Percentiles rank a stretch among this genome's conserved stretches.
phyloP scores from a whole-genome alignment of 2,113 vertebrate genomes.

The Paracanthobrama guichenoti region DNA sequence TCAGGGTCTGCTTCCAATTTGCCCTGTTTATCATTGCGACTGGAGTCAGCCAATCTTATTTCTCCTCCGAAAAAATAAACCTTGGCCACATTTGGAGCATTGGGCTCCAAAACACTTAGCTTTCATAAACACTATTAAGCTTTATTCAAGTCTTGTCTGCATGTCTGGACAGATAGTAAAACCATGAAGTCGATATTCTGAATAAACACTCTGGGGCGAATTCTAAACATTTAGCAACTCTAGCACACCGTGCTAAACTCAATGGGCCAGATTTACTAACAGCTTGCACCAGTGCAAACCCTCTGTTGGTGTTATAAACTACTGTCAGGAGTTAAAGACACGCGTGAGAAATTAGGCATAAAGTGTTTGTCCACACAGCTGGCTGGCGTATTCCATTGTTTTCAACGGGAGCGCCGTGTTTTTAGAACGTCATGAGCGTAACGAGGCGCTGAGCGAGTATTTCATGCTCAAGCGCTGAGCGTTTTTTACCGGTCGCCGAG shows the following conservation, averaged over 20 bases:
- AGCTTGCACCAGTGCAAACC: no score
- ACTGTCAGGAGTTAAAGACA: no score
- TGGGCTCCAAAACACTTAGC: slow-evolving; percentile 33
- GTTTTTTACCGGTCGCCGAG: no score
- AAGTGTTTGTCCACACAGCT: no score
- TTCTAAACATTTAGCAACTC: slow-evolving; percentile 2
- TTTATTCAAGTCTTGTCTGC: slow-evolving; percentile 1
- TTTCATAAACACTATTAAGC: slow-evolving; percentile 39
- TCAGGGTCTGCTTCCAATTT: slow-evolving; percentile 73
- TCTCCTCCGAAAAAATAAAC: not conserved
- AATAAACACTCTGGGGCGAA: not conserved
- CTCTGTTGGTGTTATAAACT: no score
- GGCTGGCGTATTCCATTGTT: no score
- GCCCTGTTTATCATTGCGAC: slow-evolving; percentile 68
- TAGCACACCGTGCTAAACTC: not conserved
- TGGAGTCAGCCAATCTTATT: slow-evolving; percentile 63
- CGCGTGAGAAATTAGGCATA: no score
- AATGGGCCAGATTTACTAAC: no score
- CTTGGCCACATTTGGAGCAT: slow-evolving; percentile 40
- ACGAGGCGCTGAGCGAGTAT: no score
- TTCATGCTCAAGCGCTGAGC: no score
- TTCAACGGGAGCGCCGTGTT: no score
- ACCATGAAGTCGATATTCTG: not conserved
- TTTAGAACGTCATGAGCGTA: no score
- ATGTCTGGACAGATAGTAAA: slow-evolving; percentile 16